Evolutionary conservation across 1,140 invertebrate genomes (phyloP), one percentile per base, ranked within the genome.

Genomic region (Aleiodes sp.): DNA sequence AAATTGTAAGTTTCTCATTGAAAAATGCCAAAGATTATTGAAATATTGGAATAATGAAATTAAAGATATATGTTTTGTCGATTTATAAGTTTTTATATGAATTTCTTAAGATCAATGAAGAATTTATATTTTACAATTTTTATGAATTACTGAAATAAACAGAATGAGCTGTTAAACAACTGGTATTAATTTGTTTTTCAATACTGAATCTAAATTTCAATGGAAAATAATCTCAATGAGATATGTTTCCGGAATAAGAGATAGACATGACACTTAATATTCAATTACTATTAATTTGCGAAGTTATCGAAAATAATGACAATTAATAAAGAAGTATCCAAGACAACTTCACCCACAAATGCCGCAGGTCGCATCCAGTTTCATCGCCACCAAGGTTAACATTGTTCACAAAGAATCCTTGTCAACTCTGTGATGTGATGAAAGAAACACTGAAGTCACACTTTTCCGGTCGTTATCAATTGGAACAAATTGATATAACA

Each of bases 321-420:
- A 46, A 46, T 8, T 12, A 24, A 46, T 1, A 24, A 46, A 33
- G 1, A 46, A 12, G 6, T 12, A 63, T 24, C 2, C 26, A 59
- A 59, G 14, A 59, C 9, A 24, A 8, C 14, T 63, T 35, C 33
- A 26, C 28, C 46, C 52, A 26, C 60, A 67, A 69, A 16, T 70
- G 70, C 68, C 69, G 33, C 76, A 84, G 82, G 78, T 82, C 37
- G 56, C 70, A 82, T 72, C 63, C 70, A 24, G 64, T 71, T 33
- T 74, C 79, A 68, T 71, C 72, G 28, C 71, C 76, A 59, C 90
- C 91, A 19, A 86, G 80, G 73, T 74, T 96, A 65, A 95, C 92
- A 4, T 87, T 97, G 24, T 96, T 91, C 76, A 96, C 94, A 8
- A 95, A 94, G 87, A 84, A 93, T 73, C 89, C 90, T 1, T 96